Conservation (phyloP, 2,888 invertebrate species). For the Eilema caniola region DNA sequence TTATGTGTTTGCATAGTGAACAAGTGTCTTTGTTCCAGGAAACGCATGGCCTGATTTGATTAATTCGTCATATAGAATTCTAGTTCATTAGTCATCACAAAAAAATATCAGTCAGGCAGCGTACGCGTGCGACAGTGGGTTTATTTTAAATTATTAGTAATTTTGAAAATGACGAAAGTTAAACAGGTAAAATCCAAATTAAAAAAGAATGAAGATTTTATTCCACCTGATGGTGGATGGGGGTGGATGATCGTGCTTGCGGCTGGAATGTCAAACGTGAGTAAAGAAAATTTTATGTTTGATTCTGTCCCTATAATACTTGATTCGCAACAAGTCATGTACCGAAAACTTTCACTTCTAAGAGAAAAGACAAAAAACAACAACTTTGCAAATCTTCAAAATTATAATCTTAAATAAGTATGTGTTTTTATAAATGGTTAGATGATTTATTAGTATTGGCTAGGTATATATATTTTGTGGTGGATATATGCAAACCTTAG, state of each 20-base stretch:
- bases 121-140: conserved; percentile 48
- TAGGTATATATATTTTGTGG: too few relatives aligned
- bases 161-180: conserved; percentile 62
- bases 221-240: conserved; percentile 93
- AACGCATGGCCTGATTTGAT: conserved; percentile 38
- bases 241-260: conserved; percentile 92
- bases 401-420: not conserved
- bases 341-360: not conserved
- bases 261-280: conserved; percentile 91
- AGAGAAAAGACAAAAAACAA: not conserved
- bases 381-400: not conserved
- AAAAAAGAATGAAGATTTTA: conserved; percentile 85
- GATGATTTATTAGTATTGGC: too few relatives aligned
- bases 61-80: conserved; percentile 32
- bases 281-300: conserved; percentile 59
- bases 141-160: conserved; percentile 20
- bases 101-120: conserved; percentile 48
- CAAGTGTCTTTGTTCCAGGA: conserved; percentile 47
- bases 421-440: too few relatives aligned
- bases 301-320: too few relatives aligned
- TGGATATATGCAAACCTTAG: too few relatives aligned
- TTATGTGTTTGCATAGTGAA: conserved; percentile 43
- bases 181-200: conserved; percentile 66
- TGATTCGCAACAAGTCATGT: not conserved
- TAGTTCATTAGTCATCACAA: conserved; percentile 24